Conservation (phyloP, 1,140 invertebrate genomes). For the Bombus difficillimus region DNA sequence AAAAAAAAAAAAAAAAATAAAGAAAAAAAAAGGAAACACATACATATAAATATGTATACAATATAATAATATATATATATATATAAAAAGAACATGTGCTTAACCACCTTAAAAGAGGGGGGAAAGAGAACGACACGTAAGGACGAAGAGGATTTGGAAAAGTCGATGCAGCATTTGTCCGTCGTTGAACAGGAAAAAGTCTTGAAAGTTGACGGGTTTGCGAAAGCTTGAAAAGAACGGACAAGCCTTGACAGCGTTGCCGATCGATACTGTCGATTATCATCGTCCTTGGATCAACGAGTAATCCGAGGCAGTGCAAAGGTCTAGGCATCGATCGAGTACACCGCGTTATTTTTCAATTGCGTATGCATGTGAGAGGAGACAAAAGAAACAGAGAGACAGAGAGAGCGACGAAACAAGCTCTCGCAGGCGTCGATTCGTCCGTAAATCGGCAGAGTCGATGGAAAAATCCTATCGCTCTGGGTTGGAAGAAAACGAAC, state of each 20-base stretch:
- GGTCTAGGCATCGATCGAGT: not conserved
- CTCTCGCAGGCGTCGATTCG: not conserved
- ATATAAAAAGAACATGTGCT: not conserved
- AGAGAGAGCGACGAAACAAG: conserved; percentile 16
- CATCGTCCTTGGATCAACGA: not conserved
- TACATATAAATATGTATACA: not conserved
- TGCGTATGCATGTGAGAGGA: not conserved
- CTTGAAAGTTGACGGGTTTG: not conserved
- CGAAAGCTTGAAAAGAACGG: not conserved
- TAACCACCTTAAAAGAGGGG: conserved; percentile 16
- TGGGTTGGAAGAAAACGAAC: not conserved
- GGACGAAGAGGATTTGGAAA: not conserved
- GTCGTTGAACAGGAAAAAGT: not conserved
- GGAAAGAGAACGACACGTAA: not conserved
- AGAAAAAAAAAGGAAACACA: not conserved
- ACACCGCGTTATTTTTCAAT: not conserved
- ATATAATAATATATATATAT: too few relatives aligned
- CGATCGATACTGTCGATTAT: not conserved
- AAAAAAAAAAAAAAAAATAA: too few relatives aligned
- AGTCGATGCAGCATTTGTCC: not conserved
- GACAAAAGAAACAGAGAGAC: not conserved
- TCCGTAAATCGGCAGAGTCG: not conserved
- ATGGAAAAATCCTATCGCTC: not conserved
- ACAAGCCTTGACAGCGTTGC: not conserved
- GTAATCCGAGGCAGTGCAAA: not conserved